Conservation (phyloP, 2,113 vertebrate genomes). For the Colaptes auratus region DNA sequence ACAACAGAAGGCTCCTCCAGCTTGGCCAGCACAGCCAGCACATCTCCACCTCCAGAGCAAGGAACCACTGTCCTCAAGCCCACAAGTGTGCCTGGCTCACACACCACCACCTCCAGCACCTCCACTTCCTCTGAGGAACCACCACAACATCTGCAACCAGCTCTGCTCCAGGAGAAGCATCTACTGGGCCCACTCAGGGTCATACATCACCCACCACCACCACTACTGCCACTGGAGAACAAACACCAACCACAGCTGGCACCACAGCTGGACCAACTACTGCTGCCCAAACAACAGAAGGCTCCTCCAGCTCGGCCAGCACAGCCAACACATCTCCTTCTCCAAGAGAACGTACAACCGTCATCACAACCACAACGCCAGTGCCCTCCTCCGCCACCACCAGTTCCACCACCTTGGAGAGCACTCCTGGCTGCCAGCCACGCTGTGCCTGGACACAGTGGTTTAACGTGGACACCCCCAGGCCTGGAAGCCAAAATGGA, state of each 20-base stretch:
- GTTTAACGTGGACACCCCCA: slow-evolving; percentile 51
- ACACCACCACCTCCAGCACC: neutral
- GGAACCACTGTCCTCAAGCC: too few relatives aligned
- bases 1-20: too few relatives aligned
- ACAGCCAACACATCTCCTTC: neutral
- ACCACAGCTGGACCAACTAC: neutral
- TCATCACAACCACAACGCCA: fast-evolving
- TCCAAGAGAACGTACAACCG: too few relatives aligned
- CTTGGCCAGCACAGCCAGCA: too few relatives aligned
- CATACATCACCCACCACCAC: too few relatives aligned
- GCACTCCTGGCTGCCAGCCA: neutral
- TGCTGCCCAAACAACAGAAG: neutral
- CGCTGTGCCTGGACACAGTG: slow-evolving; percentile 65
- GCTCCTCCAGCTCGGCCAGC: fast-evolving
- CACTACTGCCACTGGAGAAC: too few relatives aligned
- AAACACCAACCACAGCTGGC: too few relatives aligned
- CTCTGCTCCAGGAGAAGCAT: too few relatives aligned
- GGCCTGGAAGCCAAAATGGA: neutral
- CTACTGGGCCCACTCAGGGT: too few relatives aligned
- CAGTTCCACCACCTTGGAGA: fast-evolving
- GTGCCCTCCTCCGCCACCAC: fast-evolving
- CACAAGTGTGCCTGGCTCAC: neutral
- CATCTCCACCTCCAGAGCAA: neutral
- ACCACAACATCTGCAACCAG: too few relatives aligned
- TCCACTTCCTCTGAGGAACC: neutral